A percentile compares a stretch with the other conserved stretches of the same genome.
These are phyloP conservation scores for Acanthosoma haemorrhoidale DNA, from an alignment of 2,888 invertebrate species.

Conservation along the genomic window DNA sequence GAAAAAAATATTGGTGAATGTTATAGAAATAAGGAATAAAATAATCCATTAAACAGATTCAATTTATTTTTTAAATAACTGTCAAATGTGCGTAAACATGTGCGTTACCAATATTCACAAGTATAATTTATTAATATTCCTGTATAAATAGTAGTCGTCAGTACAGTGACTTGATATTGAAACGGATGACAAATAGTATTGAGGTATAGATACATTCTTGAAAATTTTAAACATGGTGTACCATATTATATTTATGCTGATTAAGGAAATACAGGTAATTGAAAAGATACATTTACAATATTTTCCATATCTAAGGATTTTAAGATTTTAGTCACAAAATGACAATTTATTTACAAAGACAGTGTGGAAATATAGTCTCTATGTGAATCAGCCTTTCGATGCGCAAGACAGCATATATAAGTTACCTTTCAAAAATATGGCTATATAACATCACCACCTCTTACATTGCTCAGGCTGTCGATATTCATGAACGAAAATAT, in stretches of 20 bases:
- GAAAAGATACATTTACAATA: not conserved
- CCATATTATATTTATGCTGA: too few relatives aligned
- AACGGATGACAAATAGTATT: not conserved
- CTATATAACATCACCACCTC: too few relatives aligned
- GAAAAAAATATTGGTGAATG: too few relatives aligned
- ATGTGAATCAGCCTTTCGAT: not conserved
- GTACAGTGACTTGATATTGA: not conserved
- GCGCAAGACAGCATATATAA: not conserved
- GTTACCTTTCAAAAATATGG: not conserved
- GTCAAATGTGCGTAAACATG: not conserved
- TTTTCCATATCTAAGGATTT: not conserved
- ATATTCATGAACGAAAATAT: too few relatives aligned
- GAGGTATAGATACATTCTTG: not conserved
- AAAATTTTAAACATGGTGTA: not conserved
- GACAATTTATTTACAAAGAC: not conserved
- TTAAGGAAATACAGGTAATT: too few relatives aligned
- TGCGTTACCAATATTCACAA: not conserved
- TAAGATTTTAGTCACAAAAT: not conserved
- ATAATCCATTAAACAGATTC: not conserved
- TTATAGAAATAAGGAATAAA: not conserved
- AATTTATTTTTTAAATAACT: not conserved
- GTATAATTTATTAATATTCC: not conserved
- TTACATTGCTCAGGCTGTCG: too few relatives aligned
- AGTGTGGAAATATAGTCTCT: constrained; percentile 6
- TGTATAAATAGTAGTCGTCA: not conserved